Conservation (phyloP, 1,140 invertebrate species). For the Cydia strobilella region DNA sequence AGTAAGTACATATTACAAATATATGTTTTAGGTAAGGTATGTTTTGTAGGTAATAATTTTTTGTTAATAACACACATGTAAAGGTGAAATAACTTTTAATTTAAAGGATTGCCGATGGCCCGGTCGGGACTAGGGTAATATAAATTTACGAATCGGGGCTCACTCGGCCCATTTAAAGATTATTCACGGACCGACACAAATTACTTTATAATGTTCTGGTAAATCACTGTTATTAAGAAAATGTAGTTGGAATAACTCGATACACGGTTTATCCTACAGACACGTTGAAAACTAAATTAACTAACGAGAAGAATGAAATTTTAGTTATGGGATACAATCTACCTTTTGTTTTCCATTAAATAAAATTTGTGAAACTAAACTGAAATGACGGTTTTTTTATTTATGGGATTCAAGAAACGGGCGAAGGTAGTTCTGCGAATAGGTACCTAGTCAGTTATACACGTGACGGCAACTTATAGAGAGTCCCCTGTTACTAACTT, state of each 20-base stretch:
- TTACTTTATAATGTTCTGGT: slow-evolving; percentile 58
- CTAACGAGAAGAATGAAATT: not conserved
- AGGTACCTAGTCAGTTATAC: too few species aligned
- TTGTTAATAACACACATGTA: not conserved
- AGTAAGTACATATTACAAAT: too few species aligned
- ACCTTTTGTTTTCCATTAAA: not conserved
- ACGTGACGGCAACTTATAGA: too few species aligned
- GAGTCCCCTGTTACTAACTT: too few species aligned
- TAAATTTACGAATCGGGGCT: slow-evolving; percentile 40
- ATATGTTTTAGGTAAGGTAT: not conserved
- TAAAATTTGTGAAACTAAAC: too few species aligned
- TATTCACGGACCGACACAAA: slow-evolving; percentile 53
- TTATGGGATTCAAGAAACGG: too few species aligned
- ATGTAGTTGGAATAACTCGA: slow-evolving; percentile 16
- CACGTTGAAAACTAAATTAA: not conserved
- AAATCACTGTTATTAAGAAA: slow-evolving; percentile 37
- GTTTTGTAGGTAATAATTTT: not conserved
- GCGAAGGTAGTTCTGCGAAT: too few species aligned
- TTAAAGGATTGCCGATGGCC: slow-evolving; percentile 1
- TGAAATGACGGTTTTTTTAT: too few species aligned
- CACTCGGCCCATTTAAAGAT: slow-evolving; percentile 52
- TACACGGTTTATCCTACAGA: not conserved
- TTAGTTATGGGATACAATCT: not conserved
- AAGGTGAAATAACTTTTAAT: not conserved
- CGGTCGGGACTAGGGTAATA: slow-evolving; percentile 41